Base-by-base conservation (phyloP, 2,797 vertebrate species). In the Sphenodon punctatus region DNA sequence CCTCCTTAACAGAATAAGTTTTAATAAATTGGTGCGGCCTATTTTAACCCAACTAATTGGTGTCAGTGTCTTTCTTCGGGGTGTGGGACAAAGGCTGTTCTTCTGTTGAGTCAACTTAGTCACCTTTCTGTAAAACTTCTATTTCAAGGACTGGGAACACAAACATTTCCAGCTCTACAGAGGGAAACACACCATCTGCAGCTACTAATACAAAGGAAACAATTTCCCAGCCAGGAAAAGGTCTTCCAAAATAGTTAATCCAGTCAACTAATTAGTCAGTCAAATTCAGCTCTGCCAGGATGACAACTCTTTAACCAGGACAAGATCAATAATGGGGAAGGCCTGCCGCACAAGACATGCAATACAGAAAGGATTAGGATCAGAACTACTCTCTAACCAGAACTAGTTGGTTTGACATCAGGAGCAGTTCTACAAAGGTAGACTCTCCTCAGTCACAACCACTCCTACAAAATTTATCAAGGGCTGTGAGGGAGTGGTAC, bases 201-300 rank as follows among this genome's bases (percentile, higher is more conserved):
- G 38, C 25, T n/a, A 25, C 30, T 39, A 8, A 73, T 67, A 68
- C 3, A 48, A 25, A 34, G 59, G 53, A 56, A 55, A 19, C n/a
- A 77, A 63, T 79, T 38, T 27, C n/a, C 38, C 32, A 64, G 0
- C 60, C 6, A 61, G n/a, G 46, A 63, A 51, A 38, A 23, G 4
- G 75, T 75, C 19, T 41, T 48, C 45, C 22, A 46, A n/a, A n/a
- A n/a, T n/a, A 68, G 46, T 45, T 71, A 56, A 59, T 75, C n/a
- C n/a, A n/a, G n/a, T n/a, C n/a, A n/a, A n/a, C n/a, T n/a, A n/a
- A n/a, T n/a, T n/a, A 36, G 41, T 59, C 65, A 74, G 39, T 42
- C 65, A 55, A 80, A 19, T 48, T 43, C 45, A 71, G 20, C 36
- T 65, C 48, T 59, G 72, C 13, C 76, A 49, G 5, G 38, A 25